Evolutionary conservation across 2,888 invertebrate species (phyloP).

Genomic region (Copidosoma aretas): DNA sequence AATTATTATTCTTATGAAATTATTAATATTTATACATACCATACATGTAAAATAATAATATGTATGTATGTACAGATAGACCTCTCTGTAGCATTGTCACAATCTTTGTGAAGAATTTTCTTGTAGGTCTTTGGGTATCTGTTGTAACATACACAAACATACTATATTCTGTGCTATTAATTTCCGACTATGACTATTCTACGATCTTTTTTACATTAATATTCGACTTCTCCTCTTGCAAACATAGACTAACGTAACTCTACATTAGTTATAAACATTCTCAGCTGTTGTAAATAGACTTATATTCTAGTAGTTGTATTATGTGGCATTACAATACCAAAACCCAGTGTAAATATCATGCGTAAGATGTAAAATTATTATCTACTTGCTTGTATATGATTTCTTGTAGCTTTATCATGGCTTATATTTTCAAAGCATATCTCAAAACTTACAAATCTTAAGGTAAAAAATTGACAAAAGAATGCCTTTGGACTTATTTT

Average conservation of each 20-base stretch:
- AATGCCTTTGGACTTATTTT: no score
- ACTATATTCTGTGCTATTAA: conserved; percentile 59
- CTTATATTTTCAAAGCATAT: not conserved
- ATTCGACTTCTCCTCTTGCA: conserved; percentile 40
- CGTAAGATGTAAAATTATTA: conserved; percentile 1
- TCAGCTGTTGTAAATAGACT: not conserved
- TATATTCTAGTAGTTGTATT: conserved; percentile 26
- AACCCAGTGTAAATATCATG: not conserved
- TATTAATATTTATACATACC: not conserved
- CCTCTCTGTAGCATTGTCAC: conserved; percentile 1
- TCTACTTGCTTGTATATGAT: not conserved
- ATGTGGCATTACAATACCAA: not conserved
- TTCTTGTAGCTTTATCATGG: not conserved
- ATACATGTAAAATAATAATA: not conserved
- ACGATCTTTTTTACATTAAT: conserved; percentile 42
- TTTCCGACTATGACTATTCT: conserved; percentile 48
- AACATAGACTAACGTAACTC: conserved; percentile 43
- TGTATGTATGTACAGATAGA: conserved; percentile 1
- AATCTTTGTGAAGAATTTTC: conserved; percentile 10
- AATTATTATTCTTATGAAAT: not conserved
- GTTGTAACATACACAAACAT: conserved; percentile 18
- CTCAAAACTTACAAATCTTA: not conserved
- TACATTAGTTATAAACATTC: conserved; percentile 12
- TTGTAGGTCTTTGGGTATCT: conserved; percentile 14
- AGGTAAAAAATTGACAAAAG: no score